A percentile compares a stretch with the other conserved stretches of the same genome.
phyloP scores from a whole-genome alignment of 2,113 vertebrate genomes.

The Brachyhypopomus occidentalis region DNA sequence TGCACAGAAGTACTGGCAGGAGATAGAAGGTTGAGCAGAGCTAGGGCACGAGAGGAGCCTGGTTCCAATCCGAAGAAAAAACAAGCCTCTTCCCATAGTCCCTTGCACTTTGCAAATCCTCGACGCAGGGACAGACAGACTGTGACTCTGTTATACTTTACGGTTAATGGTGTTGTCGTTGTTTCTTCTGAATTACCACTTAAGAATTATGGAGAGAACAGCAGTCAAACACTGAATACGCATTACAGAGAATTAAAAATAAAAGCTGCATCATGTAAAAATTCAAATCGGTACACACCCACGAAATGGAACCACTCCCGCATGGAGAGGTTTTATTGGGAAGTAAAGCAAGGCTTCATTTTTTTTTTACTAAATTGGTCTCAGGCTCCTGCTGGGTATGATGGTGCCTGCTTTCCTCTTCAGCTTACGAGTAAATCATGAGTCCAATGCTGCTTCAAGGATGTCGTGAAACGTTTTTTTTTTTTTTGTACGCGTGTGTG shows the following conservation, averaged over 20 bases:
- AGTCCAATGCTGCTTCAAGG: not conserved
- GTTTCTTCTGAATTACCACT: too few species aligned
- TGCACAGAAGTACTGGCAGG: slow-evolving; percentile 33
- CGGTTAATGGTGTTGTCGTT: too few species aligned
- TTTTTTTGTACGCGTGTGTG: not conserved
- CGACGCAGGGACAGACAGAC: not conserved
- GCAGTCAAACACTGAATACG: too few species aligned
- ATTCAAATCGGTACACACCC: not conserved
- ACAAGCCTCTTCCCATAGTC: not conserved
- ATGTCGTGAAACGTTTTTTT: not conserved
- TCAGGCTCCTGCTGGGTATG: not conserved
- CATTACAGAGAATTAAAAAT: not conserved
- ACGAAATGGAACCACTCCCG: not conserved
- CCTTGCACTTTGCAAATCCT: not conserved
- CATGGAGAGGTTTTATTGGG: not conserved
- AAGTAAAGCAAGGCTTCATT: not conserved
- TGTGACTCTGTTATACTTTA: not conserved
- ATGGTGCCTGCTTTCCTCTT: not conserved
- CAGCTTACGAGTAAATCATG: not conserved
- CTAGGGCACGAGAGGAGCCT: not conserved
- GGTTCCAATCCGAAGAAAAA: not conserved
- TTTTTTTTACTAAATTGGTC: not conserved
- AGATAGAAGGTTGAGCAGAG: not conserved
- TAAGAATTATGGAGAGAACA: too few species aligned
- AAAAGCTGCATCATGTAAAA: not conserved